Conservation (phyloP, 2,797 vertebrate species). For the Danio aesculapii region DNA sequence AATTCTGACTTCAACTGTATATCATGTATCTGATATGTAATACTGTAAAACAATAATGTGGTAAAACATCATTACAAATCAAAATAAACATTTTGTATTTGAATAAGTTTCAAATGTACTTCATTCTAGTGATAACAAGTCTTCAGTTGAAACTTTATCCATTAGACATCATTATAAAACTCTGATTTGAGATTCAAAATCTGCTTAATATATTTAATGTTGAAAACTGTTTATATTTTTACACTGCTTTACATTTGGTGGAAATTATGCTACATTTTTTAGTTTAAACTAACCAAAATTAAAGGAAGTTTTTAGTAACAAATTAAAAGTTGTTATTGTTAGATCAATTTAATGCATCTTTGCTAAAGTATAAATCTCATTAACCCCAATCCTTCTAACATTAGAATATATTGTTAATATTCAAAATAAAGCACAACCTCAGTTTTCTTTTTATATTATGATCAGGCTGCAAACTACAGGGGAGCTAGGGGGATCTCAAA, state of each 20-base stretch:
- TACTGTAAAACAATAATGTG: background rate
- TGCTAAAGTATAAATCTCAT: no score
- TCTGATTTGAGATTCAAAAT: background rate
- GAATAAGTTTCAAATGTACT: background rate
- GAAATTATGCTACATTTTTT: background rate
- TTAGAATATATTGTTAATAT: background rate
- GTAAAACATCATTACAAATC: background rate
- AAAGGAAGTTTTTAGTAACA: background rate
- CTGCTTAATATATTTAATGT: no score
- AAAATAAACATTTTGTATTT: background rate
- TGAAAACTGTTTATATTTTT: background rate
- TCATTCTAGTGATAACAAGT: background rate
- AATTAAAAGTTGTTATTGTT: background rate
- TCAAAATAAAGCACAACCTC: background rate
- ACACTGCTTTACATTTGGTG: background rate
- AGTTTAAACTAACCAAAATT: no score
- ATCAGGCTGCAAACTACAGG: no score
- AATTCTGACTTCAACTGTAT: no score
- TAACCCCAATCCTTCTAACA: background rate
- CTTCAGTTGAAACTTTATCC: background rate
- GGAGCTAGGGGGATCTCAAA: no score
- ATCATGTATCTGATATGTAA: background rate
- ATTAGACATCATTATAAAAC: background rate
- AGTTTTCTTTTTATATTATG: background rate
- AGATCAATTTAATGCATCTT: no score